These are phyloP conservation scores for Troides aeacus DNA, from an alignment of 2,888 invertebrate genomes.

Conservation along the genomic window DNA sequence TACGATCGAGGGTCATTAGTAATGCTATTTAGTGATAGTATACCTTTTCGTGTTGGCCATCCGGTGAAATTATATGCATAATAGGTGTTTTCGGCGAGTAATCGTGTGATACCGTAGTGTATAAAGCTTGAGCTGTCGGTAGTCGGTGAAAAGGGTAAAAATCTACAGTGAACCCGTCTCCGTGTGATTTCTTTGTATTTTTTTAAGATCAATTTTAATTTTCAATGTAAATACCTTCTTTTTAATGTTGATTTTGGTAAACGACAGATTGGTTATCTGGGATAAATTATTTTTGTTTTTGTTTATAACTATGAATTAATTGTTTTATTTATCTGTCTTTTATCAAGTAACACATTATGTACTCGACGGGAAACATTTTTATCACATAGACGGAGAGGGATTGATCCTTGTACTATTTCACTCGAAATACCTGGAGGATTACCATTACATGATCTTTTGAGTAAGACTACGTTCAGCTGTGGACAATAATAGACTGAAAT, in stretches of 20 bases:
- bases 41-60: constrained; percentile 68
- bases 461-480: too few relatives aligned
- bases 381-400: constrained; percentile 35
- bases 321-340: constrained; percentile 37
- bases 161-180: constrained; percentile 75
- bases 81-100: constrained; percentile 72
- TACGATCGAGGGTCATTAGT: constrained; percentile 46
- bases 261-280: constrained; percentile 65
- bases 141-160: constrained; percentile 72
- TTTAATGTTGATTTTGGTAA: constrained; percentile 54
- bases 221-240: constrained; percentile 75
- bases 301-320: constrained; percentile 46
- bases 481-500: too few relatives aligned
- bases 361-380: constrained; percentile 29
- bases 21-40: constrained; percentile 63
- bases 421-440: constrained; percentile 46
- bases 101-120: constrained; percentile 74
- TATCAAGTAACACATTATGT: constrained; percentile 34
- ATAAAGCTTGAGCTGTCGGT: constrained; percentile 73
- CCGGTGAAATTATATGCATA: constrained; percentile 67
- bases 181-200: constrained; percentile 78
- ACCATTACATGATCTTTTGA: constrained; percentile 35
- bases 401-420: constrained; percentile 46
- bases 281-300: constrained; percentile 62
- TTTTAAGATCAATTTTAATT: constrained; percentile 76